Base-by-base conservation (phyloP, 1,140 invertebrate species). In the Harpegnathos saltator region DNA sequence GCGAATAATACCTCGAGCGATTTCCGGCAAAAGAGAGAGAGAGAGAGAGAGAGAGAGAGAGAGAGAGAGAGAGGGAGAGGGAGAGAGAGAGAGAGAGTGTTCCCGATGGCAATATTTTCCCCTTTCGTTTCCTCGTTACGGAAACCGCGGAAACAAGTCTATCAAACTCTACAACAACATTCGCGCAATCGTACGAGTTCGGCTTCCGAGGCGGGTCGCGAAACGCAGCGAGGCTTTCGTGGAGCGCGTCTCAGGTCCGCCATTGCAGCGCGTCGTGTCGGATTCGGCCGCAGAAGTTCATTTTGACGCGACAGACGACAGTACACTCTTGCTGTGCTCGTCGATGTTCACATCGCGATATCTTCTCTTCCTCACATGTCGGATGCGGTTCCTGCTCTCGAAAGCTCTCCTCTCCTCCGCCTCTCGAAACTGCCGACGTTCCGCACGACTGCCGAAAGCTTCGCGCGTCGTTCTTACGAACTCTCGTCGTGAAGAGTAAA, bases 161-260 rank as follows among this genome's bases (percentile, higher is more conserved):
- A 29, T 80, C 48, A 48, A 59, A 58, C 44, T 24, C 14, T 78
- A 69, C 15, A 69, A 80, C 22, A 44, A 69, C 26, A 17, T 63
- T 63, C 33, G 26, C 62, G n/a, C 56, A 68, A 66, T 22, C 48
- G 29, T 56, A 56, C 22, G 26, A n/a, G n/a, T n/a, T n/a, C n/a
- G n/a, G n/a, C n/a, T n/a, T n/a, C n/a, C n/a, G n/a, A n/a, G n/a
- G n/a, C n/a, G n/a, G n/a, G n/a, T n/a, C n/a, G n/a, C n/a, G n/a
- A n/a, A n/a, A n/a, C n/a, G n/a, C n/a, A n/a, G n/a, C n/a, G n/a
- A n/a, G n/a, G n/a, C n/a, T n/a, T n/a, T n/a, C n/a, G n/a, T n/a
- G n/a, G n/a, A n/a, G n/a, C n/a, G n/a, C n/a, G n/a, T n/a, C n/a
- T n/a, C n/a, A n/a, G n/a, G n/a, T n/a, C n/a, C n/a, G 26, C 17